A percentile compares a stretch with the other conserved stretches of the same genome.
Conservation (phyloP, 2,888 invertebrate species). For the Eubasilissa splendida region DNA sequence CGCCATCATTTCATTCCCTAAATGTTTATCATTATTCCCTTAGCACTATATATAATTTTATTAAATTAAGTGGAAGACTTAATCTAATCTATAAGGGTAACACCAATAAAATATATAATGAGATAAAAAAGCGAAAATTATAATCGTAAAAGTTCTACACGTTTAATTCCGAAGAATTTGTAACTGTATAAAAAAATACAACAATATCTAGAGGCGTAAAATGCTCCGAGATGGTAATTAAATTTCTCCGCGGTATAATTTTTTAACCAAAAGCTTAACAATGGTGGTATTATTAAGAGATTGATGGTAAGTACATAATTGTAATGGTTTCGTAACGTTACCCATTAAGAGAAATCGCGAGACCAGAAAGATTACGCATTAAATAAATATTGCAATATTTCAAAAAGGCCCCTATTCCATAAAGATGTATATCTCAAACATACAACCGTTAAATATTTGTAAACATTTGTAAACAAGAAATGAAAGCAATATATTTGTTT, state of each 20-base stretch:
- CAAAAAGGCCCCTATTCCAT: too few species aligned
- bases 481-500: too few species aligned
- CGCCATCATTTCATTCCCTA: too few species aligned
- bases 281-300: constrained; percentile 9
- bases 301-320: constrained; percentile 9
- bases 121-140: neutral
- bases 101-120: neutral
- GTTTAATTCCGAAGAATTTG: too few species aligned
- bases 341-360: constrained; percentile 4
- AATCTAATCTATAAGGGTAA: too few species aligned
- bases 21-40: too few species aligned
- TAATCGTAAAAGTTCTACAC: neutral
- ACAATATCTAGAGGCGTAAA: neutral
- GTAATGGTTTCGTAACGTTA: constrained; percentile 3
- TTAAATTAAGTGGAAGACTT: too few species aligned
- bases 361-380: neutral
- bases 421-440: too few species aligned
- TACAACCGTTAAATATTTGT: too few species aligned
- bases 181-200: too few species aligned
- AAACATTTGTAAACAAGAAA: too few species aligned
- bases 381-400: neutral
- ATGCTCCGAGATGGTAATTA: neutral
- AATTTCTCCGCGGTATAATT: constrained; percentile 1
- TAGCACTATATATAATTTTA: too few species aligned
- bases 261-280: neutral